Evolutionary conservation across 2,797 vertebrate genomes (phyloP), one percentile per base, ranked within the genome.

Genomic region (Loris lydekkerianus): DNA sequence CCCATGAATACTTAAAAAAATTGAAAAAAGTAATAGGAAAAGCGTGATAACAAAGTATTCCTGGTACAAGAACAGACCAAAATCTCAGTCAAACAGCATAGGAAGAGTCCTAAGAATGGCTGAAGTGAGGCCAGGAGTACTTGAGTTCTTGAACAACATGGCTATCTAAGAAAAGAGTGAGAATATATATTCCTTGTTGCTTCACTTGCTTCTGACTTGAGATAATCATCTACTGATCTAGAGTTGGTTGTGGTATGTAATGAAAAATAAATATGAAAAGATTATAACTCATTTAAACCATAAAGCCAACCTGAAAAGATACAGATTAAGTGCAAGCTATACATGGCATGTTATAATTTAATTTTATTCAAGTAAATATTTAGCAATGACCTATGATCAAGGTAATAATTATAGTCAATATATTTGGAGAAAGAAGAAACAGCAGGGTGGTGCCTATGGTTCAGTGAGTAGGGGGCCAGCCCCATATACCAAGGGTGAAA

Each of bases 361-460:
- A 76, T 73, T 81, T 93, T 90, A 65, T 72, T 90, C 58, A 80
- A 76, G 20, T 56, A 73, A 77, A 14, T 63, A 3, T 93, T 91
- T 78, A 43, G 75, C 94, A 83, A 72, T 69, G 43, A 87, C 61
- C 20, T 60, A 34, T 31, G 49, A 49, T 84, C 7, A 93, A 78
- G 3, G 3, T 2, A 88, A 49, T 86, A 81, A 61, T 46, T 89
- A 1, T 31, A 69, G 37, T 49, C 37, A 60, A 61, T 73, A 43
- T 73, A 40, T 89, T 91, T 94, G 82, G 21, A 56, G 43, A 84
- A 92, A 90, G 20, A 78, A 14, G 1, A 75, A 78, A 73, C 4
- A 80, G 49, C 23, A 82, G 49, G 14, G 49, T 4, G 3, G 3
- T 14, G 14, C 49, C 4, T 53, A 14, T 53, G 49, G 14, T 14